phyloP scores from a whole-genome alignment of 2,113 vertebrate genomes.

The Elephas maximus region DNA sequence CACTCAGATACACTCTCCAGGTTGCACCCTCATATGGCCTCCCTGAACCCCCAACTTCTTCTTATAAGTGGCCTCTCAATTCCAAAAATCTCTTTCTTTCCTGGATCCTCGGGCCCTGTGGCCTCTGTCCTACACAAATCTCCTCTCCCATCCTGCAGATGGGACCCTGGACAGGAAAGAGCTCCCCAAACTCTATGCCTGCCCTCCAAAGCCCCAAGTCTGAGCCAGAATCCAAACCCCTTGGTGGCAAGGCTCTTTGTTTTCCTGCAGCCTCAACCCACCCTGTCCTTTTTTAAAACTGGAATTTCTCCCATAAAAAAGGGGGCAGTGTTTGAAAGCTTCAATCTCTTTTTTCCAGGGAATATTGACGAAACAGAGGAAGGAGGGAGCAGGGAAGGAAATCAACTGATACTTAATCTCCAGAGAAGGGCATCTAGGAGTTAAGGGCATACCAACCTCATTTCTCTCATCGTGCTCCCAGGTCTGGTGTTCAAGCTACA shows the following conservation, averaged over 20 bases:
- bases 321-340: neutral
- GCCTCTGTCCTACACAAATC: neutral
- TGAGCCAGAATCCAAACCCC: constrained; percentile 72
- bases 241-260: constrained; percentile 77
- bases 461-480: constrained; percentile 6
- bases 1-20: neutral
- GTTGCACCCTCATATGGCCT: neutral
- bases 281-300: constrained; percentile 50
- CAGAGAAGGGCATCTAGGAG: constrained; percentile 25
- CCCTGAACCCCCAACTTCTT: neutral
- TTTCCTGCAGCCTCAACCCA: constrained; percentile 67
- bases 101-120: neutral
- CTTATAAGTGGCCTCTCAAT: neutral
- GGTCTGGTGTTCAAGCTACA: neutral
- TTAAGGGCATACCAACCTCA: neutral
- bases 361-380: constrained; percentile 49
- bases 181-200: constrained; percentile 8
- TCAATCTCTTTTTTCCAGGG: neutral
- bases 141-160: neutral
- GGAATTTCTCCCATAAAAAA: constrained; percentile 76
- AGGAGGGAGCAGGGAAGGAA: neutral
- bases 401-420: constrained; percentile 27
- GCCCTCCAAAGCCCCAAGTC: constrained; percentile 40
- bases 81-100: constrained; percentile 28
- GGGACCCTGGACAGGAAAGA: constrained; percentile 10